Percentiles rank a stretch among this genome's conserved stretches.
Conservation (phyloP, 1,140 invertebrate species). For the Drosophila willistoni region DNA sequence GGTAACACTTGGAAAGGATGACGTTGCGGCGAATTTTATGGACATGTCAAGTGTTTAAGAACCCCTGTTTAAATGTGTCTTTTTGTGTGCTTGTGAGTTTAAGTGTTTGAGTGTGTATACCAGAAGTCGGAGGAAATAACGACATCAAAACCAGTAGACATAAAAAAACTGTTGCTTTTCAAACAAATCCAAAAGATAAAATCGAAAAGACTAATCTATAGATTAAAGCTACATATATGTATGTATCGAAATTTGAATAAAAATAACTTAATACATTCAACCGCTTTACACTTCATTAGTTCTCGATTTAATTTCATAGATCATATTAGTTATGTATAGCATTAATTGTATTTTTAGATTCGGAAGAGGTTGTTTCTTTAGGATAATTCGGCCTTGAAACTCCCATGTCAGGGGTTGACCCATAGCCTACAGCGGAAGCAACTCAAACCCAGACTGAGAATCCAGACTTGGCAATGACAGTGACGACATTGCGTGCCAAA, state of each 20-base stretch:
- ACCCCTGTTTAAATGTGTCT: background rate
- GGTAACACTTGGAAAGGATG: conserved; percentile 19
- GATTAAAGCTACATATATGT: conserved; percentile 25
- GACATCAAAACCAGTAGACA: conserved; percentile 70
- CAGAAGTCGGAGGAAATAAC: conserved; percentile 38
- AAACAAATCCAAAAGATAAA: conserved; percentile 14
- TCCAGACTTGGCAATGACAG: conserved; percentile 19
- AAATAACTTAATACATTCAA: too few species aligned
- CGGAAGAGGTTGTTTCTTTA: conserved; percentile 46
- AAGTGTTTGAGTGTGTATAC: conserved; percentile 4
- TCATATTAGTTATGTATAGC: background rate
- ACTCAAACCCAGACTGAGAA: background rate
- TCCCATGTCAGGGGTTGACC: conserved; percentile 24
- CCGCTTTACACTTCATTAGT: too few species aligned
- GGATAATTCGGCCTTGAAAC: conserved; percentile 63
- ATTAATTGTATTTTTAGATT: conserved; percentile 44
- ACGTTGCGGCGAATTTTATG: conserved; percentile 38
- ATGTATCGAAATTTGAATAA: background rate
- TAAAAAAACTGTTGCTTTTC: conserved; percentile 43
- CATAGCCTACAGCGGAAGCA: background rate
- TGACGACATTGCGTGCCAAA: conserved; percentile 59
- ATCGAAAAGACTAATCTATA: conserved; percentile 53
- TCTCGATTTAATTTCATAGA: too few species aligned
- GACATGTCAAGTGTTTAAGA: conserved; percentile 27
- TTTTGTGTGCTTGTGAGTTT: background rate